Conservation (phyloP, 2,797 vertebrate genomes). For the Catamblyrhynchus diadema region DNA sequence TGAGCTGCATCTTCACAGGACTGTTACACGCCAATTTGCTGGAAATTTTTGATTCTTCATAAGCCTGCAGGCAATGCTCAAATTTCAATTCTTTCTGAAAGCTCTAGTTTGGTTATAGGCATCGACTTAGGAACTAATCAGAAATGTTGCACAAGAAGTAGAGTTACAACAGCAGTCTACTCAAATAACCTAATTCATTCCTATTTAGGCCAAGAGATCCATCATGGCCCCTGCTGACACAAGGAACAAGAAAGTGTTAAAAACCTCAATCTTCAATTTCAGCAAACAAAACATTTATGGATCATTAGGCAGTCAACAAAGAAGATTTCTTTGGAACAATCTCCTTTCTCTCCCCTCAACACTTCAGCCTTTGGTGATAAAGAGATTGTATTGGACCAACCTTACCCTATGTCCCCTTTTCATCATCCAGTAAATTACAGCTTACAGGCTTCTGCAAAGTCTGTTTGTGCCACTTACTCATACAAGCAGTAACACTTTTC, state of each 20-base stretch:
- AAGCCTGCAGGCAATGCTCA: background rate
- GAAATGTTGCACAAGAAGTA: background rate
- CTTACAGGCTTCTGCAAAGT: background rate
- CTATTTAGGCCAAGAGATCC: background rate
- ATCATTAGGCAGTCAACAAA: slow-evolving; percentile 19
- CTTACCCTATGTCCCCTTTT: background rate
- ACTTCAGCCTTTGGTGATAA: background rate
- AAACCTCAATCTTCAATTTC: background rate
- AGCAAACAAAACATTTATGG: background rate
- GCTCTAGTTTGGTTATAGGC: background rate
- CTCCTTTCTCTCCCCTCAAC: background rate
- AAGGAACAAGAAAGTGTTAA: background rate
- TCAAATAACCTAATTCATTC: background rate
- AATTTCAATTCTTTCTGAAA: background rate
- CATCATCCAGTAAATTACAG: slow-evolving; percentile 1
- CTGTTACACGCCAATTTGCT: background rate
- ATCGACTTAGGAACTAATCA: background rate
- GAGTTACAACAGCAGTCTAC: background rate
- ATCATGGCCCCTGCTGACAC: background rate
- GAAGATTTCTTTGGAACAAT: background rate
- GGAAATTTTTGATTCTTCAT: background rate
- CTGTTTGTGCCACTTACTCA: slow-evolving; percentile 13
- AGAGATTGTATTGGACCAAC: background rate
- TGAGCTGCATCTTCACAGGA: background rate
- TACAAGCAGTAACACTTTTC: background rate